Evolutionary conservation across 2,113 vertebrate species (phyloP).

Genomic region (Mola mola): DNA sequence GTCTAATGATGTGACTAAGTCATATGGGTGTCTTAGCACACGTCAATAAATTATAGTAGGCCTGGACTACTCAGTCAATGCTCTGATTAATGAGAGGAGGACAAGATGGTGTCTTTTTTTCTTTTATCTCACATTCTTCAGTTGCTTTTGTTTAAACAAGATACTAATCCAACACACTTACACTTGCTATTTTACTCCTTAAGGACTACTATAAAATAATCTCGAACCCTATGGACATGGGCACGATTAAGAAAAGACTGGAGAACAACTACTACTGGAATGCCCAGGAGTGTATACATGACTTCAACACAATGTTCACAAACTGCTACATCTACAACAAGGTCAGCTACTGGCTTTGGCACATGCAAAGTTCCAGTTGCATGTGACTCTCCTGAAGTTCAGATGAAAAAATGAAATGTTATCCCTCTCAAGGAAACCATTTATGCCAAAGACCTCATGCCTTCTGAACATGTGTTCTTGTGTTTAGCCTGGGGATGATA

Average conservation of each 20-base stretch:
- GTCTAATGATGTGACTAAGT: no score
- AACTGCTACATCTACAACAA: slow-evolving; percentile 99
- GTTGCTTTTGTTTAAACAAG: no score
- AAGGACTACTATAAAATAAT: slow-evolving; percentile 98
- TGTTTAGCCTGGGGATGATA: slow-evolving; percentile 90
- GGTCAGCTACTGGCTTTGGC: slow-evolving; percentile 74
- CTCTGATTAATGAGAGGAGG: no score
- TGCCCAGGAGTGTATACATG: slow-evolving; percentile 96
- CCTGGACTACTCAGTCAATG: no score
- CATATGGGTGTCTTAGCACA: no score
- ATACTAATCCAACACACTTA: background rate
- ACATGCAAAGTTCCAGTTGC: background rate
- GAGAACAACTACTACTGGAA: slow-evolving; percentile 96
- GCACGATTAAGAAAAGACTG: slow-evolving; percentile 92
- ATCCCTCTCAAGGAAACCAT: background rate
- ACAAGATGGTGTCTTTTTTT: no score
- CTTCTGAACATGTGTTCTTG: slow-evolving; percentile 6
- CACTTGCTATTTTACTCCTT: slow-evolving; percentile 3
- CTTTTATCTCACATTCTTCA: no score
- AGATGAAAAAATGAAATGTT: background rate
- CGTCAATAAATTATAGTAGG: no score
- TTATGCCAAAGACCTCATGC: background rate
- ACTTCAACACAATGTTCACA: slow-evolving; percentile 98
- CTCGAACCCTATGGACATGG: slow-evolving; percentile 96
- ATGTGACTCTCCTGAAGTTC: background rate